Evolutionary conservation across 2,888 invertebrate species (phyloP), one percentile per base, ranked within the genome.

Genomic region (Hedya salicella): DNA sequence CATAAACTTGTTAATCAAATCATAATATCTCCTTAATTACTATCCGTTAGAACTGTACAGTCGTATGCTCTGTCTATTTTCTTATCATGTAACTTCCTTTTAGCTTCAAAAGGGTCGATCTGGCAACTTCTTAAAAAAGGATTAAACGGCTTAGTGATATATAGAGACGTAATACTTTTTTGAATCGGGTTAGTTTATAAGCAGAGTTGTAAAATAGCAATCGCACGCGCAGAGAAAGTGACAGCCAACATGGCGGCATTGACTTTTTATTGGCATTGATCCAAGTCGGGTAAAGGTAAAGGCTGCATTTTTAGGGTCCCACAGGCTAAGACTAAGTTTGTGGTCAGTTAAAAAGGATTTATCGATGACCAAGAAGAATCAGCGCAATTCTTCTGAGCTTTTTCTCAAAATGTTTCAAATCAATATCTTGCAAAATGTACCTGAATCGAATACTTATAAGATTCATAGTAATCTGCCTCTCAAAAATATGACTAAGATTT

Each of bases 211-310:
- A 25, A 39, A 56, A 21, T 40, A 21, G 32, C 21, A 39, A 21
- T 6, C 39, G 53, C 32, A 6, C 39, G 40, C 40, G 56, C 17
- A 49, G 66, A 49, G 62, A 62, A 62, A 62, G 57, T 62, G 60
- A 53, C 50, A 46, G 48, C n/a, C n/a, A 49, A 53, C 54, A 57
- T 54, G 62, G 57, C 54, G 67, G 62, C 67, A 63, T 54, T 69
- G 69, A 69, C 69, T 69, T 67, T 69, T 63, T 62, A 56, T 54
- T 67, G 69, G 46, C 69, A 67, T 67, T 67, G 67, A 67, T 66
- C 60, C 44, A 40, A 62, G 46, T 25, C 50, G 49, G 30, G 32
- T 62, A 57, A 67, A 62, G 54, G 56, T 56, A 56, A 63, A 59
- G 59, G 59, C 44, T 52, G 49, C 9, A 54, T 39, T 25, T 66